Conservation (phyloP, 2,113 vertebrate species). For the Chascanopsetta lugubris region DNA sequence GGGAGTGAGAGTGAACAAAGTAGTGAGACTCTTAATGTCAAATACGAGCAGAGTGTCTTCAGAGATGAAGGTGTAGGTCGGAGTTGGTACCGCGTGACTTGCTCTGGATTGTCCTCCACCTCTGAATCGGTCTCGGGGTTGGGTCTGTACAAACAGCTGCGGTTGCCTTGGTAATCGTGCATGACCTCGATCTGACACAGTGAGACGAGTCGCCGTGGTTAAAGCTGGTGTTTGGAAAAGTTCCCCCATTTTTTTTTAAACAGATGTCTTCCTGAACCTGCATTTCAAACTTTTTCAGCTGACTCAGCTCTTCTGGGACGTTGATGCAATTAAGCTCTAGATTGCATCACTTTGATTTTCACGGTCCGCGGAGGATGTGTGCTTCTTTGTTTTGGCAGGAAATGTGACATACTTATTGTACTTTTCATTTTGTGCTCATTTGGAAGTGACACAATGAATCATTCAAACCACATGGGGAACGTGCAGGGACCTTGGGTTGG, state of each 20-base stretch:
- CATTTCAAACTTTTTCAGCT: no score
- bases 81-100: conserved; percentile 84
- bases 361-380: no score
- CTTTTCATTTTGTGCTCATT: neutral
- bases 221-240: no score
- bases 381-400: neutral
- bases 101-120: conserved; percentile 86
- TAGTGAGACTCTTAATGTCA: neutral
- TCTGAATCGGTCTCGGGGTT: conserved; percentile 77
- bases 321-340: no score
- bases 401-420: neutral
- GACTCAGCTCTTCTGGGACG: no score
- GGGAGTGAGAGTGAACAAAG: conserved; percentile 4
- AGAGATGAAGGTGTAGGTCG: neutral
- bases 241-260: no score
- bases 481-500: conserved; percentile 83
- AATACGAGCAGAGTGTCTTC: neutral
- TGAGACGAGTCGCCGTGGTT: no score
- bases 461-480: neutral
- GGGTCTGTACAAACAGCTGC: conserved; percentile 76
- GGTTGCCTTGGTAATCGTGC: conserved; percentile 89
- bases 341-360: no score
- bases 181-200: conserved; percentile 90
- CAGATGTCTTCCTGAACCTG: no score
- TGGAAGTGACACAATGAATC: neutral